Conservation (phyloP, 2,888 invertebrate species). For the Hymenopus coronatus region DNA sequence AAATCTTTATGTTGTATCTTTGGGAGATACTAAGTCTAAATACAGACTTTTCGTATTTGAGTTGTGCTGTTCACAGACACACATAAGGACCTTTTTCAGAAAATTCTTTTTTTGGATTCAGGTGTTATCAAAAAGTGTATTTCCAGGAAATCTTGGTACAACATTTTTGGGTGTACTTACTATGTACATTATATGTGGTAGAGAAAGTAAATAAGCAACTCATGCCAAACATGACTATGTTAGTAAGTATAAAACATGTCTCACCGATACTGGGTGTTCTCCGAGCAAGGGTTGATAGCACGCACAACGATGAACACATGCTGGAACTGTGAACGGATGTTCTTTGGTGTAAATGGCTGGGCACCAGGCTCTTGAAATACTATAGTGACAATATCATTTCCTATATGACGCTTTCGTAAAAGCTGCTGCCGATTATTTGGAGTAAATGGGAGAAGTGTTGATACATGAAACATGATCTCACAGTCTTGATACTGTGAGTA, state of each 20-base stretch:
- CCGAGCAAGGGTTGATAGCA: slow-evolving; percentile 86
- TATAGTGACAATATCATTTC: slow-evolving; percentile 96
- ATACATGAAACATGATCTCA: slow-evolving; percentile 97
- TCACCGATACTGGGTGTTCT: slow-evolving; percentile 83
- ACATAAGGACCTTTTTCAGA: too few species aligned
- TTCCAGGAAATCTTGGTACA: too few species aligned
- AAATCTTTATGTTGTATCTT: too few species aligned
- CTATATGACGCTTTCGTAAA: slow-evolving; percentile 91
- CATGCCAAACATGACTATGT: neutral
- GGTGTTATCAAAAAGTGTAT: too few species aligned
- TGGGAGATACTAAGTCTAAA: too few species aligned
- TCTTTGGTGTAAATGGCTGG: slow-evolving; percentile 87
- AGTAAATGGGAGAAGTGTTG: slow-evolving; percentile 93
- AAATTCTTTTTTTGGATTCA: too few species aligned
- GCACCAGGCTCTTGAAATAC: slow-evolving; percentile 93
- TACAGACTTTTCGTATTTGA: too few species aligned
- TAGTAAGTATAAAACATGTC: slow-evolving; percentile 13
- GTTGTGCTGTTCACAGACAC: too few species aligned
- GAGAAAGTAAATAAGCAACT: neutral
- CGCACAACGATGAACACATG: slow-evolving; percentile 94
- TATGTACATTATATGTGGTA: too few species aligned
- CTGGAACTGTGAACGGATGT: slow-evolving; percentile 95
- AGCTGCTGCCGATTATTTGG: slow-evolving; percentile 92
- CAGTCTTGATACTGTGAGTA: slow-evolving; percentile 87
- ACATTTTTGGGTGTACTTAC: too few species aligned